Evolutionary conservation across 2,888 invertebrate genomes (phyloP).

Genomic region (Tolmerus cingulatus): DNA sequence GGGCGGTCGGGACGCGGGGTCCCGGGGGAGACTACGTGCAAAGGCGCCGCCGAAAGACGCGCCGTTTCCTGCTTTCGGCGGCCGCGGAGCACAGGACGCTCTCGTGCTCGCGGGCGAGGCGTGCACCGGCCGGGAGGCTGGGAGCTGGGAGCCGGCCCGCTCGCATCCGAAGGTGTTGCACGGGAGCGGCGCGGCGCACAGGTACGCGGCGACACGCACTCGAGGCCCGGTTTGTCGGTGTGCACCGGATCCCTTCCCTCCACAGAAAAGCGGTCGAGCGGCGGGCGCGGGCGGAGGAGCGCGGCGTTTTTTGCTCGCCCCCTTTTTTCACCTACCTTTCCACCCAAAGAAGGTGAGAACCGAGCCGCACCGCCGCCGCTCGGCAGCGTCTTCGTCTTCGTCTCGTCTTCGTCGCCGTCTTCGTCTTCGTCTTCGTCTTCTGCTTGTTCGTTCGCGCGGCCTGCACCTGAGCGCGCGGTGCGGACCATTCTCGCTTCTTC

Average conservation of each 20-base stretch:
- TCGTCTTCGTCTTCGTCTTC: not conserved
- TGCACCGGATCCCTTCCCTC: not conserved
- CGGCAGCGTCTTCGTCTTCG: not conserved
- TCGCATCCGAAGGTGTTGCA: not conserved
- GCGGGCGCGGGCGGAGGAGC: not conserved
- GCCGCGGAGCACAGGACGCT: not conserved
- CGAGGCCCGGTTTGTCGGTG: not conserved
- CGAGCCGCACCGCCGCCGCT: not conserved
- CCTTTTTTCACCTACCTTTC: not conserved
- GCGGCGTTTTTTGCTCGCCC: not conserved
- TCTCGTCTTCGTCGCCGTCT: too few relatives aligned
- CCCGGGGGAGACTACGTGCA: not conserved
- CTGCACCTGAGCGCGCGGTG: not conserved
- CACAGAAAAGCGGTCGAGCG: not conserved
- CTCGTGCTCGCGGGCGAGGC: not conserved
- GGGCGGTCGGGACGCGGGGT: not conserved
- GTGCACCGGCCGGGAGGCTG: not conserved
- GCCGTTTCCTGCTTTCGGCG: not conserved
- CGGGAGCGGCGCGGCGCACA: not conserved
- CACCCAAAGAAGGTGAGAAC: not conserved
- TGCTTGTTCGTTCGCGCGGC: not conserved
- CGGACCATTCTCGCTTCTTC: not conserved
- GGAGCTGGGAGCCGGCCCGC: not conserved
- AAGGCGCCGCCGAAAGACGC: constrained; percentile 19
- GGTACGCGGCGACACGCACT: not conserved